Percentiles rank a stretch among this genome's conserved stretches.
Conservation (phyloP, 1,140 invertebrate genomes). For the Bombus pyrosoma region DNA sequence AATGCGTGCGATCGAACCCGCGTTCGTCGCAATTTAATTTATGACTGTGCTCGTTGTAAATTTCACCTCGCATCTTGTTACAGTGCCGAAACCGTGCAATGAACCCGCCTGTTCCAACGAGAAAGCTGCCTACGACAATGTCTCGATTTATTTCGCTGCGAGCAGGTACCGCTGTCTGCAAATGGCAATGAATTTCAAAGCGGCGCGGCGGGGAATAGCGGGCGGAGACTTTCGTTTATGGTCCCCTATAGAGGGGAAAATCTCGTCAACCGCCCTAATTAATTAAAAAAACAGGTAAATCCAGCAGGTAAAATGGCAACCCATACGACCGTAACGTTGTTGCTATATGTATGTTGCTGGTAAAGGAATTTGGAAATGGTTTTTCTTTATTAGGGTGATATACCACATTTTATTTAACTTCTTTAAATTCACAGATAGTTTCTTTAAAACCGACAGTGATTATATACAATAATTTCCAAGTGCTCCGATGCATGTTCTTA, state of each 20-base stretch:
- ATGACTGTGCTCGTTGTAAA: conserved; percentile 56
- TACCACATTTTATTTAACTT: no score
- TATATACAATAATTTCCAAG: no score
- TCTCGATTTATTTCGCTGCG: conserved; percentile 38
- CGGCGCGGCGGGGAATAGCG: neutral
- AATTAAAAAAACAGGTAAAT: conserved; percentile 21
- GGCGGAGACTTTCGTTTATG: conserved; percentile 34
- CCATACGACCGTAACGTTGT: neutral
- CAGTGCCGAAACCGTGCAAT: conserved; percentile 58
- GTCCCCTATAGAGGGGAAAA: neutral
- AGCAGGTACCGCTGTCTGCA: conserved; percentile 19
- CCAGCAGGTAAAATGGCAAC: neutral
- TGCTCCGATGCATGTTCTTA: no score
- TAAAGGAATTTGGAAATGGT: no score
- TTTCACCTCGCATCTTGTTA: conserved; percentile 58
- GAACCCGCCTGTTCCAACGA: conserved; percentile 49
- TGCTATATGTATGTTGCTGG: neutral
- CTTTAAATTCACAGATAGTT: neutral
- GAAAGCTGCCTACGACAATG: conserved; percentile 61
- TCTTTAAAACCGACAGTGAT: no score
- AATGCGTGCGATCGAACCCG: conserved; percentile 32
- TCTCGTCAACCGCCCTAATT: neutral
- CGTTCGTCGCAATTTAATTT: conserved; percentile 65
- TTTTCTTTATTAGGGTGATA: no score
- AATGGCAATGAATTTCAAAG: conserved; percentile 47